phyloP scores from a whole-genome alignment of 2,113 vertebrate species.

The Sialia sialis region DNA sequence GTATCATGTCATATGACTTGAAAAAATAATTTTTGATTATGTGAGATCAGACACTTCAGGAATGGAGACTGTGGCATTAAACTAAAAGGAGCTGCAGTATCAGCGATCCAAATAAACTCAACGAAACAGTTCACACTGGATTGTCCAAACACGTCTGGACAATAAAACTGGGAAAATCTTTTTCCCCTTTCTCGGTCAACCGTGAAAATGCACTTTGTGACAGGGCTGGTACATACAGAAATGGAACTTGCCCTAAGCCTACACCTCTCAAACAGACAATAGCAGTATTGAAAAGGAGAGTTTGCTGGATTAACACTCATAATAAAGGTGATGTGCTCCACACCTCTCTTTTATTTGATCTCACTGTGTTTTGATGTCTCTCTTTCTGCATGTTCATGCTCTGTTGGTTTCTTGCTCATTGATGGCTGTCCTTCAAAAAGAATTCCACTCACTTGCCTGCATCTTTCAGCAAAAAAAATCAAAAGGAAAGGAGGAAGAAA shows the following conservation, averaged over 20 bases:
- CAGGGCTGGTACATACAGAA: background rate
- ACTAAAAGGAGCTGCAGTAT: background rate
- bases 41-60: background rate
- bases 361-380: background rate
- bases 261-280: background rate
- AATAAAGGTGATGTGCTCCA: background rate
- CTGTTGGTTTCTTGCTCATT: background rate
- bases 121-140: background rate
- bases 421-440: background rate
- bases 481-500: background rate
- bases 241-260: background rate
- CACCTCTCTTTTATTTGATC: background rate
- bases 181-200: background rate
- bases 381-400: background rate
- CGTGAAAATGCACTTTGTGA: background rate
- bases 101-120: background rate
- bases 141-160: background rate
- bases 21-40: background rate
- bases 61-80: background rate
- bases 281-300: background rate
- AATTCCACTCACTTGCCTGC: background rate
- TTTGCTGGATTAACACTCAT: background rate
- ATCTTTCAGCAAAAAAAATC: background rate
- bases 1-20: background rate
- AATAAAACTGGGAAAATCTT: background rate